Conservation (phyloP, 2,888 invertebrate genomes). For the Rhaphigaster nebulosa region DNA sequence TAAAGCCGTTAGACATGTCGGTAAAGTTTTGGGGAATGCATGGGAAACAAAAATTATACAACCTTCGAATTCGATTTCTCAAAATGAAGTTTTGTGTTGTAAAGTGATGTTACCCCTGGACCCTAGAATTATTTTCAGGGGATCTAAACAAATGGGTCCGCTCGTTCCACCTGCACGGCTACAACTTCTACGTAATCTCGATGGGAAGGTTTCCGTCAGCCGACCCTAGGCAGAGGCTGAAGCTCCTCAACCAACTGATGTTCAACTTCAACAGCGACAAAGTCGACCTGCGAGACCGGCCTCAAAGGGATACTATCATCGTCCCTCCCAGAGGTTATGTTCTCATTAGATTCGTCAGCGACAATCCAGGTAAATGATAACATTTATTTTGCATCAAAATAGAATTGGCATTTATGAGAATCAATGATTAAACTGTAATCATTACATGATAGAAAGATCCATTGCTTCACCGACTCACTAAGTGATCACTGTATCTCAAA, state of each 20-base stretch:
- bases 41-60: no score
- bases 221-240: constrained; percentile 35
- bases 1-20: no score
- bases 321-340: constrained; percentile 77
- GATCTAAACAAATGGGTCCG: constrained; percentile 25
- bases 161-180: constrained; percentile 76
- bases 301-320: constrained; percentile 78
- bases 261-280: constrained; percentile 6
- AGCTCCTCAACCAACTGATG: not conserved
- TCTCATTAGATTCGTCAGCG: constrained; percentile 72
- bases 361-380: constrained; percentile 72
- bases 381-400: not conserved
- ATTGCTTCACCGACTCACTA: no score
- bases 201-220: constrained; percentile 61
- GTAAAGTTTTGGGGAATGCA: no score
- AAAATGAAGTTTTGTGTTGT: no score
- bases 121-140: not conserved
- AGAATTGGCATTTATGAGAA: not conserved
- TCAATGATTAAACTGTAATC: no score
- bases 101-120: no score
- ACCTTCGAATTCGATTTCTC: no score
- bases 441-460: no score
- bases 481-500: no score
- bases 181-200: constrained; percentile 72
- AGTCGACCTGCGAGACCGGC: constrained; percentile 74